These are phyloP conservation scores for Mayetiola destructor DNA, from an alignment of 2,888 invertebrate species.

Conservation along the genomic window DNA sequence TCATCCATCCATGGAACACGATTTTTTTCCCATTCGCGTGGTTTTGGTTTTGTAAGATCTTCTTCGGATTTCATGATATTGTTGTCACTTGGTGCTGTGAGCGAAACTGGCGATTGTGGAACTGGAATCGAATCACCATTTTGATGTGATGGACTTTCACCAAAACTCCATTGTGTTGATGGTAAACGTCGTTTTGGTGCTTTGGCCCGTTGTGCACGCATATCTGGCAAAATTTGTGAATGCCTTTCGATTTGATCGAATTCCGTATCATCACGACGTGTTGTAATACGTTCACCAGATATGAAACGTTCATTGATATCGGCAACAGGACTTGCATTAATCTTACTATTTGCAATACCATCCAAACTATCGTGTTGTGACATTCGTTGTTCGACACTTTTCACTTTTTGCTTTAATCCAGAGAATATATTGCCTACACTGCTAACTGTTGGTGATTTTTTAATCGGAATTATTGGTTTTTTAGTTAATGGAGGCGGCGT, in stretches of 20 bases:
- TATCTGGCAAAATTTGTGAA: slow-evolving; percentile 47
- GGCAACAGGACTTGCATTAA: slow-evolving; percentile 21
- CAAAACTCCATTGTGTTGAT: slow-evolving; percentile 36
- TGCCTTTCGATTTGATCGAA: slow-evolving; percentile 53
- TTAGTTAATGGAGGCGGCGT: slow-evolving; percentile 39
- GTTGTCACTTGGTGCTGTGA: slow-evolving; percentile 20
- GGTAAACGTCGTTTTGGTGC: slow-evolving; percentile 48
- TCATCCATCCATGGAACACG: slow-evolving; percentile 71
- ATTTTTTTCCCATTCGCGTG: slow-evolving; percentile 57
- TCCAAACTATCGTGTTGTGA: slow-evolving; percentile 35
- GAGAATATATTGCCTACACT: slow-evolving; percentile 42
- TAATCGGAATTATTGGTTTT: slow-evolving; percentile 51
- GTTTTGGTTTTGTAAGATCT: slow-evolving; percentile 44
- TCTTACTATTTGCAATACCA: slow-evolving; percentile 38
- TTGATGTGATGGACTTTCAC: slow-evolving; percentile 28
- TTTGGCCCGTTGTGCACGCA: slow-evolving; percentile 43
- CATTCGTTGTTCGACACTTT: slow-evolving; percentile 40
- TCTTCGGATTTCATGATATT: slow-evolving; percentile 22
- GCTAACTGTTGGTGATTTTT: slow-evolving; percentile 51
- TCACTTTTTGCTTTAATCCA: slow-evolving; percentile 45
- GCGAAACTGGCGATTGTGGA: slow-evolving; percentile 26
- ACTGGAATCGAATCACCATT: slow-evolving; percentile 30
- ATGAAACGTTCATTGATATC: slow-evolving; percentile 24
- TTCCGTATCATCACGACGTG: slow-evolving; percentile 33
- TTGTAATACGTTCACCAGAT: slow-evolving; percentile 24